Conservation (phyloP, 2,888 invertebrate species). For the Melieria picta region DNA sequence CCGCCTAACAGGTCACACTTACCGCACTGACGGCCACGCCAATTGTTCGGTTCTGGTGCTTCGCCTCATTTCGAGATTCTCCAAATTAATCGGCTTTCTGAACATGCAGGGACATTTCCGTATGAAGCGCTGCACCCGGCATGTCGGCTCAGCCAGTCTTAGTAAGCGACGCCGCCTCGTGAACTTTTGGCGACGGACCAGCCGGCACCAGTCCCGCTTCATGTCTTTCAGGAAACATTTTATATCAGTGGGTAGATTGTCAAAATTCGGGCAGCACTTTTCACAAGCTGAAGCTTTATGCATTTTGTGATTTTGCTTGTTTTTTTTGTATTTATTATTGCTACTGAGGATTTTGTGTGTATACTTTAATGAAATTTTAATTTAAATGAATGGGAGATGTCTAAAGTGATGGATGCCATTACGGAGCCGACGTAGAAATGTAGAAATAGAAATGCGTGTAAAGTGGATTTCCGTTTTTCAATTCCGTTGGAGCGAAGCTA, state of each 20-base stretch:
- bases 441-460: too few species aligned
- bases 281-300: conserved; percentile 40
- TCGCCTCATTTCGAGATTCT: background rate
- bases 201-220: conserved; percentile 44
- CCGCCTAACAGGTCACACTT: background rate
- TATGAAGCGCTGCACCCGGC: conserved; percentile 40
- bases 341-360: conserved; percentile 35
- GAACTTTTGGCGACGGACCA: conserved; percentile 48
- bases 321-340: conserved; percentile 29
- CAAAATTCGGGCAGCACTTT: conserved; percentile 50
- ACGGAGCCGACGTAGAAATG: too few species aligned
- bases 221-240: conserved; percentile 49
- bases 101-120: conserved; percentile 54
- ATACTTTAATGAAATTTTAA: background rate
- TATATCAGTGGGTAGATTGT: conserved; percentile 47
- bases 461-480: too few species aligned
- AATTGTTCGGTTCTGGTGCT: conserved; percentile 55
- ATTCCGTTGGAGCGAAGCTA: too few species aligned
- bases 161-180: conserved; percentile 48
- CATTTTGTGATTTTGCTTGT: conserved; percentile 27
- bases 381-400: background rate
- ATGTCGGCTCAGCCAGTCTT: conserved; percentile 47
- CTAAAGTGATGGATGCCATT: too few species aligned
- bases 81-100: conserved; percentile 49
- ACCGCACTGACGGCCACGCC: conserved; percentile 54